Evolutionary conservation across 64 coral and sea anemone genomes (phyloP).

Genomic region (Pocillopora verrucosa): DNA sequence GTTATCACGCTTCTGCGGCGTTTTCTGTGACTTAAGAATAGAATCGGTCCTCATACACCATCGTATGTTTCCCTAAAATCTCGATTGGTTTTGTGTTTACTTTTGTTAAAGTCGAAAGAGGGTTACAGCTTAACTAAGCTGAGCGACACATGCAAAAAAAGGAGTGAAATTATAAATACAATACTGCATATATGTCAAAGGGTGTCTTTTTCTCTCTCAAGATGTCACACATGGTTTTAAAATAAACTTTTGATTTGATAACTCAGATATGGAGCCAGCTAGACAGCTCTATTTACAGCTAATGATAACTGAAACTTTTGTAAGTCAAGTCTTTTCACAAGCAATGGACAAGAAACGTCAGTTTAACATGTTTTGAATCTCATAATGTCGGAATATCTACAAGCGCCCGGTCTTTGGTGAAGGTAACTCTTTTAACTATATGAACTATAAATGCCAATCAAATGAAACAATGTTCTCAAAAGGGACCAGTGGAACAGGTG

Average conservation of each 20-base stretch:
- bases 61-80: no score
- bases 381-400: not conserved
- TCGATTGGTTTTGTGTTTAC: not conserved
- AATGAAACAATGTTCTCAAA: not conserved
- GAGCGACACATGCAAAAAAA: not conserved
- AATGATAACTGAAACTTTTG: not conserved
- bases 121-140: not conserved
- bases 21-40: no score
- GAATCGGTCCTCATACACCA: no score
- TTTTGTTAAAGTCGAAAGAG: not conserved
- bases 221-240: not conserved
- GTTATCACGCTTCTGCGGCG: no score
- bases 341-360: not conserved
- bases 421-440: constrained; percentile 4
- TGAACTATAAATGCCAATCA: constrained; percentile 21
- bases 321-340: not conserved
- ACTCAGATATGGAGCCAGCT: not conserved
- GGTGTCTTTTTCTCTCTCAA: not conserved
- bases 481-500: not conserved
- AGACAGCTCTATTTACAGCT: not conserved
- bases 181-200: not conserved
- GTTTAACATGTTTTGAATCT: not conserved
- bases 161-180: not conserved
- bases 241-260: not conserved
- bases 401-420: not conserved